These are phyloP conservation scores for Hestina assimilis DNA, from an alignment of 1,140 invertebrate species.

Conservation along the genomic window DNA sequence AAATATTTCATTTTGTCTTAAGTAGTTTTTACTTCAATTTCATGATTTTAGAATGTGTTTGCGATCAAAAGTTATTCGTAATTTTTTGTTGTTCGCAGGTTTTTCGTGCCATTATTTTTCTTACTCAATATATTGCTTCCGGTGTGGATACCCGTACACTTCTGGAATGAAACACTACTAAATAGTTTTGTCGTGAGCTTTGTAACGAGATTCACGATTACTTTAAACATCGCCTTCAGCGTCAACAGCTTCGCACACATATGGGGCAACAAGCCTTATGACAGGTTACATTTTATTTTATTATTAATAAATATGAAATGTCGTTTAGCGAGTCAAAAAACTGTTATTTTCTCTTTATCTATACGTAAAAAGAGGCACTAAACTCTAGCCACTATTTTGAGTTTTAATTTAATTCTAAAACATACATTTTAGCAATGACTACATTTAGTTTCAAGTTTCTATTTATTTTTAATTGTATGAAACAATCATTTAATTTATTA, in stretches of 20 bases:
- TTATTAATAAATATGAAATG: background rate
- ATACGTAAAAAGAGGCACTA: too few relatives aligned
- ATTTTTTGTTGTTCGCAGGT: conserved; percentile 74
- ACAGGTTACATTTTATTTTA: conserved; percentile 81
- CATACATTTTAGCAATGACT: too few relatives aligned
- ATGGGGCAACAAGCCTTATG: conserved; percentile 93
- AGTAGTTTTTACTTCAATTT: too few relatives aligned
- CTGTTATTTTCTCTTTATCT: too few relatives aligned
- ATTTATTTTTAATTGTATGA: too few relatives aligned
- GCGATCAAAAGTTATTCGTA: background rate
- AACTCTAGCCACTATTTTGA: too few relatives aligned
- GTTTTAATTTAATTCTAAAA: too few relatives aligned
- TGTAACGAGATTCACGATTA: conserved; percentile 89
- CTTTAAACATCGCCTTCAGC: conserved; percentile 93
- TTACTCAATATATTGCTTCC: conserved; percentile 89
- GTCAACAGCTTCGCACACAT: conserved; percentile 96
- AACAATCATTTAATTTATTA: too few relatives aligned
- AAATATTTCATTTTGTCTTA: too few relatives aligned
- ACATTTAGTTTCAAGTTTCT: too few relatives aligned
- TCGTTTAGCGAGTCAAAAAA: too few relatives aligned
- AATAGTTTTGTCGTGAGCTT: conserved; percentile 91
- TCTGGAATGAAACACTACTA: conserved; percentile 89
- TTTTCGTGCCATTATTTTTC: conserved; percentile 87
- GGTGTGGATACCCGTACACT: conserved; percentile 87
- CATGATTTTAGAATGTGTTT: too few relatives aligned